phyloP scores from a whole-genome alignment of 2,113 vertebrate species.

The Etheostoma cragini region DNA sequence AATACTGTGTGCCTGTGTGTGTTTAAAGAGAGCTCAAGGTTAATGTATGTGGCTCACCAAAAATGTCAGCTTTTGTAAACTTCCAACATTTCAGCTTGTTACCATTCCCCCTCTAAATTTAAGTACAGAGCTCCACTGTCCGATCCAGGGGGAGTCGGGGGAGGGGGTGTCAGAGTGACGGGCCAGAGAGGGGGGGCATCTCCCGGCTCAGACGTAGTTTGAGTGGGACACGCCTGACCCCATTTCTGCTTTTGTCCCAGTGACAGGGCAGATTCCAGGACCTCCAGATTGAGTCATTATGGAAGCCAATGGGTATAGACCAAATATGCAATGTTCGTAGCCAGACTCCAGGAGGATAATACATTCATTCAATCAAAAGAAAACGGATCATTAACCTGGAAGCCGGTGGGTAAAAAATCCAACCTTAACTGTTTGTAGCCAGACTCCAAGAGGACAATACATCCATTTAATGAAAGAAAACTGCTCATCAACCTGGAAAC shows the following conservation, averaged over 20 bases:
- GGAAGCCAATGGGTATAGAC: background rate
- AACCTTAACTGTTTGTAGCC: background rate
- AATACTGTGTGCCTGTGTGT: background rate
- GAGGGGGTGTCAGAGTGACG: conserved; percentile 33
- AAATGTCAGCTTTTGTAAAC: conserved; percentile 82
- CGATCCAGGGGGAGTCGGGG: conserved; percentile 15
- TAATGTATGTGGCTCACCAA: conserved; percentile 55
- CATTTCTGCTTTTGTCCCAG: conserved; percentile 75
- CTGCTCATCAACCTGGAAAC: background rate
- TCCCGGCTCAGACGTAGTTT: conserved; percentile 61
- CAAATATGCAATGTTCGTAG: background rate
- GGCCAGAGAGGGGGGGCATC: conserved; percentile 24
- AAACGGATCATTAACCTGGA: background rate
- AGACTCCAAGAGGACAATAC: conserved; percentile 11
- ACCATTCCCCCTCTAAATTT: conserved; percentile 84
- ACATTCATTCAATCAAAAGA: conserved; percentile 7
- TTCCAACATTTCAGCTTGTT: conserved; percentile 82
- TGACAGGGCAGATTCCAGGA: conserved; percentile 72
- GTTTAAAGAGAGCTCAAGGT: conserved; percentile 35
- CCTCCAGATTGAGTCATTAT: conserved; percentile 30
- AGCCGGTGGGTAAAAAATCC: background rate
- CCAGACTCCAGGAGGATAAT: conserved; percentile 11
- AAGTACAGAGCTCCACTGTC: conserved; percentile 80
- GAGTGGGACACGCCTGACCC: conserved; percentile 76
- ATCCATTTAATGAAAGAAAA: conserved; percentile 16